phyloP scores from a whole-genome alignment of 2,797 vertebrate species.

The Amblyraja radiata region DNA sequence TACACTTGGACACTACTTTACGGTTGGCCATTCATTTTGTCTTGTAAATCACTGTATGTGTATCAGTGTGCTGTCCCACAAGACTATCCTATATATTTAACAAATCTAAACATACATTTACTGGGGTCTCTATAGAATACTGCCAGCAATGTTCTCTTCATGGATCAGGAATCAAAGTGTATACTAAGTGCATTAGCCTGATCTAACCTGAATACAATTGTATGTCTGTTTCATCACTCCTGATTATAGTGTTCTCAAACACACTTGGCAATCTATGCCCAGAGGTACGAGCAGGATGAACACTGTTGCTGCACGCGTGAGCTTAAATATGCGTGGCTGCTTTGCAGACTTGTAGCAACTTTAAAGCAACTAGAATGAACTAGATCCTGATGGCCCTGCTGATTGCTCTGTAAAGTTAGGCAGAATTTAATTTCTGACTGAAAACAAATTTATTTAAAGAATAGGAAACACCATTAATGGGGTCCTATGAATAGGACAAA shows the following conservation, averaged over 20 bases:
- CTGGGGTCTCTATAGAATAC: too few relatives aligned
- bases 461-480: neutral
- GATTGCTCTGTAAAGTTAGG: neutral
- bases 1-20: conserved; percentile 4
- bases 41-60: neutral
- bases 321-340: neutral
- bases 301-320: neutral
- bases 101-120: too few relatives aligned
- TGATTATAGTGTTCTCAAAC: neutral
- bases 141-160: too few relatives aligned
- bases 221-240: neutral
- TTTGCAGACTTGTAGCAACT: neutral
- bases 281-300: neutral
- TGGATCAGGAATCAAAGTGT: neutral
- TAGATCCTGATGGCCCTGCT: neutral
- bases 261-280: neutral
- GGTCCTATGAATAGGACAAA: neutral
- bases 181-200: neutral
- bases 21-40: neutral
- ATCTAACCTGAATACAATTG: neutral
- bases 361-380: neutral
- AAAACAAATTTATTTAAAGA: neutral
- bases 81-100: neutral
- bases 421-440: neutral
- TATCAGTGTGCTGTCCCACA: neutral